Evolutionary conservation across 2,113 vertebrate genomes (phyloP).

Genomic region (Nibea coibor): DNA sequence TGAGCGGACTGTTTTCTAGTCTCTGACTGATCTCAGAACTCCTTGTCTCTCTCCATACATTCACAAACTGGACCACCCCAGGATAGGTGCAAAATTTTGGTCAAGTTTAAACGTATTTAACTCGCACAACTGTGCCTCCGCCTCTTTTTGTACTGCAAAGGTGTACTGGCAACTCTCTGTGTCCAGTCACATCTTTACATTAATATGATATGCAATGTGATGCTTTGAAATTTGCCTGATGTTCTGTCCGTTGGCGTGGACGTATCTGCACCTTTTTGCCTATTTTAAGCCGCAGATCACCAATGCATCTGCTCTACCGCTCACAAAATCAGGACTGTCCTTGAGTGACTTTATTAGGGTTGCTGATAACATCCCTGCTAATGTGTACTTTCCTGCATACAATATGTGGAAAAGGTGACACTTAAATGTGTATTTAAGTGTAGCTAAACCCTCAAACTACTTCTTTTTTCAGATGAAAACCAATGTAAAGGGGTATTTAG

Average conservation of each 20-base stretch:
- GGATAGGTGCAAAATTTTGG: not conserved
- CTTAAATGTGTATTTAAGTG: too few species aligned
- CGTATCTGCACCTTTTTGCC: too few species aligned
- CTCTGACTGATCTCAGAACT: not conserved
- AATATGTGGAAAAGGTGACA: not conserved
- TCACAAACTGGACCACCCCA: too few species aligned
- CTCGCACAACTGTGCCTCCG: not conserved
- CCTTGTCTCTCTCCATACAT: not conserved
- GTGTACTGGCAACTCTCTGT: not conserved
- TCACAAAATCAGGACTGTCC: not conserved
- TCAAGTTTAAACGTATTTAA: not conserved
- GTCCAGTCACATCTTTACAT: not conserved
- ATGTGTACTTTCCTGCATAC: not conserved
- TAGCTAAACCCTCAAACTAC: too few species aligned
- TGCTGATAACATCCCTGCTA: not conserved
- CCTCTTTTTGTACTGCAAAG: not conserved
- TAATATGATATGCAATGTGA: not conserved
- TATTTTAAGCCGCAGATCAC: not conserved
- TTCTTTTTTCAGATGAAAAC: too few species aligned
- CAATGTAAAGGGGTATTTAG: not conserved
- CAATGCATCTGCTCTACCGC: not conserved
- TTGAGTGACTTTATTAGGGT: not conserved
- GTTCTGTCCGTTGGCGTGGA: not conserved
- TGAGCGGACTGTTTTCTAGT: not conserved
- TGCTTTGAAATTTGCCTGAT: not conserved